Evolutionary conservation across 2,888 invertebrate species (phyloP), one percentile per base, ranked within the genome.

Genomic region (Trachelus iudaicus): DNA sequence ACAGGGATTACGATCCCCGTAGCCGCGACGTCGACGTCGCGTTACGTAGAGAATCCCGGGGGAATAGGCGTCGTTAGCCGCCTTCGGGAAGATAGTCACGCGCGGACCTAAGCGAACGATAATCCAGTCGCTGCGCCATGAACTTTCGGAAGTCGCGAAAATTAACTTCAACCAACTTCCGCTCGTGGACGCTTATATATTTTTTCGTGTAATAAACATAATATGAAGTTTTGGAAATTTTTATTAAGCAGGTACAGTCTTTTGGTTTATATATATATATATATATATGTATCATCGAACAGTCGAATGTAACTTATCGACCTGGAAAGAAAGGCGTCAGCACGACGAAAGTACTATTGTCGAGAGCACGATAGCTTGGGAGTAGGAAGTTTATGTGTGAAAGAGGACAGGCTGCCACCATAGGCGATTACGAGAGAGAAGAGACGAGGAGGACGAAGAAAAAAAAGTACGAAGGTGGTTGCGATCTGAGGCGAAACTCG

Each of bases 291-390:
- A 1, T 40, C 15, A 40, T 40, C 40, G 15, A 40, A 40, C 1
- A 40, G 40, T 40, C 40, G 40, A 40, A 77, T 13, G 37, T 33
- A 75, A 75, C 71, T 75, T 37, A 75, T 75, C 77, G 75, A 69
- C 13, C 9, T 69, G 71, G 34, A 71, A 77, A 77, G 37, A 77
- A 75, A 75, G 71, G 77, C 75, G 75, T 77, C 77, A 75, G 77
- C 77, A 77, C 71, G 31, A 71, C 40, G 56, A 37, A 37, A 15
- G 34, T 69, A 69, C 56, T 75, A 75, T 74, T 77, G 13, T 75
- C 75, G 75, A 75, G 75, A 69, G 34, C 77, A 56, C 35, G 71
- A 56, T 56, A 23, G 56, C 56, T 23, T 9, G 12, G 4, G 71
- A 31, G 71, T 71, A 31, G 71, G 4, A 31, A 71, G 6, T 34